phyloP scores from a whole-genome alignment of 1,140 invertebrate species.

The Drosophila rufa region DNA sequence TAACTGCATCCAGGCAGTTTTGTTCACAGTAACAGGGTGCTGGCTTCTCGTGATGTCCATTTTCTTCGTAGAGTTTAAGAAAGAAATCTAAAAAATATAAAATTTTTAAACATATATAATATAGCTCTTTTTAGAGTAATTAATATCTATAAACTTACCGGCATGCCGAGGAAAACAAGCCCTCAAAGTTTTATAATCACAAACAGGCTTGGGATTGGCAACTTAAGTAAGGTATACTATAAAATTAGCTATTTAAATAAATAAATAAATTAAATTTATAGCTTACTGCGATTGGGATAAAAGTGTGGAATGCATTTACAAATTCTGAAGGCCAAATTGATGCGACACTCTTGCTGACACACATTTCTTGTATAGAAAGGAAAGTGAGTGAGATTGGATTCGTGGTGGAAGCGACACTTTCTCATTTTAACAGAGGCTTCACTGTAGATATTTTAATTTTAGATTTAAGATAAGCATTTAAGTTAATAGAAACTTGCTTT shows the following conservation, averaged over 20 bases:
- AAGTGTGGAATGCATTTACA: conserved; percentile 89
- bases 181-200: conserved; percentile 63
- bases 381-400: conserved; percentile 88
- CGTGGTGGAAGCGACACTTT: conserved; percentile 87
- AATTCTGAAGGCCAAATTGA: conserved; percentile 86
- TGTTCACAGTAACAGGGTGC: conserved; percentile 59
- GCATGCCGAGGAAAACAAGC: conserved; percentile 64
- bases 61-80: conserved; percentile 57
- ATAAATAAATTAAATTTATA: neutral
- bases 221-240: conserved; percentile 34
- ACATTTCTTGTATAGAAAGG: conserved; percentile 88
- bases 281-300: conserved; percentile 80
- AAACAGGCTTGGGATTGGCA: conserved; percentile 64
- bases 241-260: neutral
- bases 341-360: conserved; percentile 89
- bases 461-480: neutral
- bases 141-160: conserved; percentile 29
- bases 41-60: conserved; percentile 13
- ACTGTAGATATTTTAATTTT: conserved; percentile 25
- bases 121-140: too few relatives aligned
- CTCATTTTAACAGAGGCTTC: conserved; percentile 63
- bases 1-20: conserved; percentile 65
- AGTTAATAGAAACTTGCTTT: conserved; percentile 17
- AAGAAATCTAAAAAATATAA: conserved; percentile 47
- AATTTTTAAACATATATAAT: neutral